Evolutionary conservation across 1,140 invertebrate species (phyloP).

Genomic region (Drosophila lini): DNA sequence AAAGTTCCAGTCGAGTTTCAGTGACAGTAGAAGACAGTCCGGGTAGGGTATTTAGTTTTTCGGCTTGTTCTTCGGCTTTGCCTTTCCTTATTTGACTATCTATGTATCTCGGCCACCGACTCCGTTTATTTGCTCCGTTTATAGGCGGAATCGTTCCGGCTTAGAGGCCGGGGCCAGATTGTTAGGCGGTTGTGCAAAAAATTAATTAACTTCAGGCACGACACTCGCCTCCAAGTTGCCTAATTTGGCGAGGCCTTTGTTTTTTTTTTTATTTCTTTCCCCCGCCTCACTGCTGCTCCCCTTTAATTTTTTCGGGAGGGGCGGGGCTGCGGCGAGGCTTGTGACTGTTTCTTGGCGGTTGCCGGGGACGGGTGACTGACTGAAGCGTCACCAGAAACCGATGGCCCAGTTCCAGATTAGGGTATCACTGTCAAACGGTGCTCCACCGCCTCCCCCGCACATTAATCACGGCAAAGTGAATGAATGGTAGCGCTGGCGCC

Average conservation of each 20-base stretch:
- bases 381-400: conserved; percentile 27
- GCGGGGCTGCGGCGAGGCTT: conserved; percentile 35
- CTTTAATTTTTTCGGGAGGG: conserved; percentile 32
- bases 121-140: conserved; percentile 55
- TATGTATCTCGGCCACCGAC: conserved; percentile 19
- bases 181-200: conserved; percentile 60
- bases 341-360: conserved; percentile 13
- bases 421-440: conserved; percentile 34
- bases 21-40: not conserved
- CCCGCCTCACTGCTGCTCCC: not conserved
- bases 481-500: conserved; percentile 38
- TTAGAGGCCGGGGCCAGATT: conserved; percentile 62
- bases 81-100: conserved; percentile 5
- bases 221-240: conserved; percentile 48
- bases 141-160: conserved; percentile 45
- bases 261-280: conserved; percentile 2
- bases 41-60: conserved; percentile 6
- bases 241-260: conserved; percentile 52
- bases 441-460: conserved; percentile 17
- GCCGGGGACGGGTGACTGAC: conserved; percentile 2
- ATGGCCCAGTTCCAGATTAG: conserved; percentile 46
- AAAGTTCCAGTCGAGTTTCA: not conserved
- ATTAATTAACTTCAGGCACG: conserved; percentile 74
- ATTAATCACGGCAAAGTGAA: conserved; percentile 55
- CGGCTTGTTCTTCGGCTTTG: not conserved